These are phyloP conservation scores for Prinia subflava DNA, from an alignment of 2,113 vertebrate genomes.

Conservation along the genomic window DNA sequence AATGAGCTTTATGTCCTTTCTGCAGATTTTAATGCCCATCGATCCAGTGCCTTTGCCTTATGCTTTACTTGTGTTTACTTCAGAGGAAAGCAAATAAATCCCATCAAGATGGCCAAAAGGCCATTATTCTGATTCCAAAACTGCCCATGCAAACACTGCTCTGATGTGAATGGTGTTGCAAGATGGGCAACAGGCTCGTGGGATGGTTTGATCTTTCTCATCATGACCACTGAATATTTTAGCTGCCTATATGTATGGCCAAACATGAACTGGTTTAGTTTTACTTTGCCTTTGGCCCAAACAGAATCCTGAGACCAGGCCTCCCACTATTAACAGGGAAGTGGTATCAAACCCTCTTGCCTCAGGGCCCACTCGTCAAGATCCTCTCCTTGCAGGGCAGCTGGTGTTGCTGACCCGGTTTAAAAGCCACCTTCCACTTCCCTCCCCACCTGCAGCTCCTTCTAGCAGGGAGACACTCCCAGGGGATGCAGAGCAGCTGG, in stretches of 20 bases:
- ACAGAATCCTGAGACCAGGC: neutral
- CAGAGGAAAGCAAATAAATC: neutral
- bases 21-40: neutral
- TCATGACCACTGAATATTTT: neutral
- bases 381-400: neutral
- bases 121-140: neutral
- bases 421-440: neutral
- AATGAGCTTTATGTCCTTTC: neutral
- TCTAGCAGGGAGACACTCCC: neutral
- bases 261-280: neutral
- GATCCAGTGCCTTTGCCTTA: neutral
- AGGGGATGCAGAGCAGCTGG: neutral
- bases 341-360: neutral
- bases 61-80: neutral
- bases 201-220: neutral
- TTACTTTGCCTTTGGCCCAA: neutral
- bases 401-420: neutral
- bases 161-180: neutral
- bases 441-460: neutral
- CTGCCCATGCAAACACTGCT: neutral
- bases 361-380: too few species aligned
- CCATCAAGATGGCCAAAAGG: neutral
- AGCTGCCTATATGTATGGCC: accelerated
- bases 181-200: accelerated
- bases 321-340: neutral